Base-by-base conservation (phyloP, 2,888 invertebrate species). In the Micropterix aruncella region DNA sequence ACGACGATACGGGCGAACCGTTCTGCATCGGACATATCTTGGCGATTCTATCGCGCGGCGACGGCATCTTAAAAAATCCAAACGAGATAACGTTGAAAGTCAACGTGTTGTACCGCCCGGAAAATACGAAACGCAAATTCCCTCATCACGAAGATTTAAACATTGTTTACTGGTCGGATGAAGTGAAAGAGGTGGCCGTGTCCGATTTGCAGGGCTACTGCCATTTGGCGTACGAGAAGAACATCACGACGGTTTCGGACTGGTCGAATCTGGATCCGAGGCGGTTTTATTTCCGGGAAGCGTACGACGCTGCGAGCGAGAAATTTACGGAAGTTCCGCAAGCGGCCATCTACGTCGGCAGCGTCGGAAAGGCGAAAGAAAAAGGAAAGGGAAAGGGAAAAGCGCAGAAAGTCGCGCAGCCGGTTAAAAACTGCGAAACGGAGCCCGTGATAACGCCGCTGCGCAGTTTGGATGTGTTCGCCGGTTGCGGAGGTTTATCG, bases 401-500 rank as follows among this genome's bases (percentile, higher is more conserved):
- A 55, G 71, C 71, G 1, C 71, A 66, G 40, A 70, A 69, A 46
- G 49, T 54, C 42, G 53, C 12, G 50, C 58, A 54, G 1, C 51
- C 41, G 2, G 60, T 56, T 44, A 43, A 37, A 53, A 56, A 49
- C 44, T 55, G 50, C 48, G 58, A 45, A 16, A 48, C 51, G 57
- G 65, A 65, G 7, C 48, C 53, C 9, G 57, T 70, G 18, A 52
- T 71, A 0, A 59, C 62, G 44, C 78, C 78, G 19, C 57, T 91
- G 45, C 65, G 73, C 50, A 77, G 80, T 37, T 63, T 91, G 53
- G 90, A 90, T 57, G 81, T 90, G 18, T 91, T 91, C 60, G 86
- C 89, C 48, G 90, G 90, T 0, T 89, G 88, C 60, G 90, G 90
- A 38, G 90, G 88, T 16, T 60, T 90, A 38, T 85, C 87, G 0